Percentiles rank a stretch among this genome's conserved stretches.
Evolutionary conservation across 2,797 vertebrate species (phyloP).

Genomic region (Eulemur albifrons): DNA sequence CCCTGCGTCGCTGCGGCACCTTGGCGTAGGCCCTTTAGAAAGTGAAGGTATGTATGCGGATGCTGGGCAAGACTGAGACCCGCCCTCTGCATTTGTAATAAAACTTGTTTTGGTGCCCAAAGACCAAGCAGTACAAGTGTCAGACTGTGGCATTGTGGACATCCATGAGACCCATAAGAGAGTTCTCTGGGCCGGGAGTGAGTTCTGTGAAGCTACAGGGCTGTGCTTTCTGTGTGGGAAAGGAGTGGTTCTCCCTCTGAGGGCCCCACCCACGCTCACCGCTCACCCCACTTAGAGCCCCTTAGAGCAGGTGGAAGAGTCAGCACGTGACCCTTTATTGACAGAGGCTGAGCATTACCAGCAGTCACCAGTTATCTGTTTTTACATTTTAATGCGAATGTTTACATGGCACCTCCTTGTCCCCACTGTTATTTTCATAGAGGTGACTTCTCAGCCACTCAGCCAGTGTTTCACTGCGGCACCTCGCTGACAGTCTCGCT

Average conservation of each 20-base stretch:
- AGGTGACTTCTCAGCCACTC: background rate
- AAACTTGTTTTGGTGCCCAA: background rate
- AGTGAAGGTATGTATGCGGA: background rate
- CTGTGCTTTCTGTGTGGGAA: background rate
- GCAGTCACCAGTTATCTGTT: background rate
- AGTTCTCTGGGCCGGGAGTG: accelerated
- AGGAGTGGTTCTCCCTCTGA: background rate
- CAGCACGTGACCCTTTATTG: background rate
- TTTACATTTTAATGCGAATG: background rate
- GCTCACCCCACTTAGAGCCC: too few species aligned
- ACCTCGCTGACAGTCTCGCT: background rate
- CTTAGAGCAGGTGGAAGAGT: background rate
- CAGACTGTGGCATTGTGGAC: background rate
- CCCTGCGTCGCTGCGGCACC: background rate
- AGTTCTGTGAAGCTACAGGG: background rate
- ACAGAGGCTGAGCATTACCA: background rate
- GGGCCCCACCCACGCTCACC: background rate
- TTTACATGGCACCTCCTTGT: background rate
- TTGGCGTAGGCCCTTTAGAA: background rate
- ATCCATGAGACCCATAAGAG: background rate
- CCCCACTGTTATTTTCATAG: background rate
- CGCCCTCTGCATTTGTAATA: background rate
- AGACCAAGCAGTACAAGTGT: background rate
- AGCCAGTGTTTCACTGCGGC: background rate
- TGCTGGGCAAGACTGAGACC: background rate